Conservation (phyloP, 2,113 vertebrate species). For the Terrapene triunguis region DNA sequence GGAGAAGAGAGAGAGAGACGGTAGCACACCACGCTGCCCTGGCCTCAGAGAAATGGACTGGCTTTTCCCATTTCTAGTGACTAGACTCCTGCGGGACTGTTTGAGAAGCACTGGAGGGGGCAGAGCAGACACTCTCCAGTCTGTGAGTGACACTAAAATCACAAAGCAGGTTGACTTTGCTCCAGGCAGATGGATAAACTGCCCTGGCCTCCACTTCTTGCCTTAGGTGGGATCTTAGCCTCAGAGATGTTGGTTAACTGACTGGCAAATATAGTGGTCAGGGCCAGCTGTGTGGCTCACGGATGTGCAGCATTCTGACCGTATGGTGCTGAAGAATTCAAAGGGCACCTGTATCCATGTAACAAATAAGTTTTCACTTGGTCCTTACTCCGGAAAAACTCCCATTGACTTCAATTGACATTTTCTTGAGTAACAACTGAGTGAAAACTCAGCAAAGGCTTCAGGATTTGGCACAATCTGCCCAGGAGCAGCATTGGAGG, state of each 20-base stretch:
- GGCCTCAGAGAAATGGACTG: background rate
- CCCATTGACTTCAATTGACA: background rate
- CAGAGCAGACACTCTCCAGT: background rate
- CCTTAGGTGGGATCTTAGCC: background rate
- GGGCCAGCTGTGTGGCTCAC: background rate
- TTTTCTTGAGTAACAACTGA: background rate
- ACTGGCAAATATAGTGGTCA: background rate
- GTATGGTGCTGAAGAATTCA: background rate
- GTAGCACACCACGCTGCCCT: background rate
- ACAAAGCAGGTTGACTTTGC: background rate
- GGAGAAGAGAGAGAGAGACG: background rate
- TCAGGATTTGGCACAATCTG: background rate
- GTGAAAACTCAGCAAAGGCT: background rate
- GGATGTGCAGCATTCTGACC: background rate
- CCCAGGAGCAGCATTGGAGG: background rate
- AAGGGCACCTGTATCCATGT: background rate
- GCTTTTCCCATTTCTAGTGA: background rate
- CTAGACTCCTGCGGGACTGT: background rate
- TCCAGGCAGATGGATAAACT: background rate
- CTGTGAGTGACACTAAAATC: accelerated
- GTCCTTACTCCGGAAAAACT: background rate
- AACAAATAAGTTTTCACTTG: background rate
- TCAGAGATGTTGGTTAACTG: background rate
- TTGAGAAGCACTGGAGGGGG: background rate
- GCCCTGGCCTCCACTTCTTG: background rate